A percentile compares a stretch with the other conserved stretches of the same genome.
Evolutionary conservation across 1,140 invertebrate genomes (phyloP).

Genomic region (Artemia franciscana): DNA sequence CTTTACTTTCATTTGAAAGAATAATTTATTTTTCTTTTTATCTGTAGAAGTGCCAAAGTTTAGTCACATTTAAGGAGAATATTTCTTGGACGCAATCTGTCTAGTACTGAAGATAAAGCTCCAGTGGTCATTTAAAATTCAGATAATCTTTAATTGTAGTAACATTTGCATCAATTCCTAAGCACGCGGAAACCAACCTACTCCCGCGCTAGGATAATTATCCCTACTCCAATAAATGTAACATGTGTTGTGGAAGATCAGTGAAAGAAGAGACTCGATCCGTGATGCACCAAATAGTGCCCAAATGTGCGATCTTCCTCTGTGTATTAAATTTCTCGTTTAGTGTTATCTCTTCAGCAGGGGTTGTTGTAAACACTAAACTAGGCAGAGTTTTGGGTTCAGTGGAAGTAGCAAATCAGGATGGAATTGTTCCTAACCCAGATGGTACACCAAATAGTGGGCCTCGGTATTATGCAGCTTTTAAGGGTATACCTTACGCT

Average conservation of each 20-base stretch:
- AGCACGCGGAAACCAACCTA: too few species aligned
- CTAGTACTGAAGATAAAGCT: too few species aligned
- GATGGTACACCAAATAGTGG: not conserved
- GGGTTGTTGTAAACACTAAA: not conserved
- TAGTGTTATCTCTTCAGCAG: not conserved
- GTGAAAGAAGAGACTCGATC: not conserved
- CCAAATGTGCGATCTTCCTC: not conserved
- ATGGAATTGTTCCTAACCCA: not conserved
- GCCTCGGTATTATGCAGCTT: constrained; percentile 25
- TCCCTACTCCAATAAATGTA: not conserved
- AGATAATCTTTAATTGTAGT: too few species aligned
- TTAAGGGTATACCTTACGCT: constrained; percentile 40
- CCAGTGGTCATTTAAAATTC: too few species aligned
- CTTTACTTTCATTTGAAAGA: too few species aligned
- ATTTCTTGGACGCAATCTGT: too few species aligned
- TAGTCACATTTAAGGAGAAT: too few species aligned
- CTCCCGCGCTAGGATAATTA: not conserved
- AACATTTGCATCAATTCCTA: too few species aligned
- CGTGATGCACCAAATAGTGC: not conserved
- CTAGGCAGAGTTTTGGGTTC: not conserved
- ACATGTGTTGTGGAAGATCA: not conserved
- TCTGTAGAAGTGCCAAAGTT: too few species aligned
- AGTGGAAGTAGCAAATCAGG: not conserved
- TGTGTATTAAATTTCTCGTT: not conserved
- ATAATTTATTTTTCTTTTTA: too few species aligned